Conservation (phyloP, 2,888 invertebrate species). For the Mechanitis mazaeus region DNA sequence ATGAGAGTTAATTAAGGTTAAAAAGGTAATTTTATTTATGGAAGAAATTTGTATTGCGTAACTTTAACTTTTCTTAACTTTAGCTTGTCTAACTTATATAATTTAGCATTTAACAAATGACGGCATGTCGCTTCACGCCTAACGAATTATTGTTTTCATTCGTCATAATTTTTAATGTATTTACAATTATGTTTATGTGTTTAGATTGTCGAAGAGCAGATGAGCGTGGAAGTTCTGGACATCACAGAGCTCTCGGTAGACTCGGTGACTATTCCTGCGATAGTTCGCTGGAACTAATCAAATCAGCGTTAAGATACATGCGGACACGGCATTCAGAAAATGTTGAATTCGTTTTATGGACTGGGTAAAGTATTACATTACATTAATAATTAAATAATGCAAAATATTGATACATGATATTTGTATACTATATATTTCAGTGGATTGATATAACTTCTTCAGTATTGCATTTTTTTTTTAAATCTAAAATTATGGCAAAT, state of each 20-base stretch:
- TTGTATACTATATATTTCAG: too few species aligned
- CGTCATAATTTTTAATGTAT: neutral
- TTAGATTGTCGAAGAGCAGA: slow-evolving; percentile 80
- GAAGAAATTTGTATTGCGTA: neutral
- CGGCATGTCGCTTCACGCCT: neutral
- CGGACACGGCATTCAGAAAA: slow-evolving; percentile 88
- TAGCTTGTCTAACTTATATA: neutral
- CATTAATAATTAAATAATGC: too few species aligned
- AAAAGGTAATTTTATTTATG: neutral
- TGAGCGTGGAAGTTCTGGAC: slow-evolving; percentile 74
- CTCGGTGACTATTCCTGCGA: slow-evolving; percentile 83
- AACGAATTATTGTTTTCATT: slow-evolving; percentile 8
- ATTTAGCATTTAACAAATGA: neutral
- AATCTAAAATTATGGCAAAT: too few species aligned
- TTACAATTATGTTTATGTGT: slow-evolving; percentile 6
- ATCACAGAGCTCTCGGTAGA: slow-evolving; percentile 79
- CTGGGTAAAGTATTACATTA: slow-evolving; percentile 81
- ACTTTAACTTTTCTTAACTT: neutral
- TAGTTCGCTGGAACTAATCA: slow-evolving; percentile 91
- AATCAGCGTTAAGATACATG: slow-evolving; percentile 92
- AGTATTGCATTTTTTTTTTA: too few species aligned
- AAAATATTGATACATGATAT: too few species aligned
- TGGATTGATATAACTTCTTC: too few species aligned
- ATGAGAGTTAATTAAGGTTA: neutral
- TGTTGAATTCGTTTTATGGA: slow-evolving; percentile 96